These are phyloP conservation scores for Solenopsis invicta DNA, from an alignment of 1,140 invertebrate genomes.

Conservation along the genomic window DNA sequence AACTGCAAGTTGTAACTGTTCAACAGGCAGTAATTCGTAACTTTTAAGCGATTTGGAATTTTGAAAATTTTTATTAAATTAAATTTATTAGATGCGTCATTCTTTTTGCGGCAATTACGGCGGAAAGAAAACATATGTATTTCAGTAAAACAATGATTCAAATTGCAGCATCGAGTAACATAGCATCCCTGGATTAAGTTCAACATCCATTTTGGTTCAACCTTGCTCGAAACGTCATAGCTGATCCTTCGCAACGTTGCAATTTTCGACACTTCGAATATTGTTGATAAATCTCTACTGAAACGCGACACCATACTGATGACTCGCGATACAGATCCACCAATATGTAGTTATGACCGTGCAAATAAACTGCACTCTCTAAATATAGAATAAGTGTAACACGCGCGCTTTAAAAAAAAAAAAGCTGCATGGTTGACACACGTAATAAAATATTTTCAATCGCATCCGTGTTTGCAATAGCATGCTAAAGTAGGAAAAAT, in stretches of 20 bases:
- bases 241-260: neutral
- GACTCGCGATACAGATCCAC: constrained; percentile 55
- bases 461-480: constrained; percentile 4
- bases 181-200: neutral
- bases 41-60: neutral
- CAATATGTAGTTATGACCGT: constrained; percentile 53
- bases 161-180: neutral
- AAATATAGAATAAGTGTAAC: constrained; percentile 48
- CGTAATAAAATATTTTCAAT: constrained; percentile 21
- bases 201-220: constrained; percentile 70
- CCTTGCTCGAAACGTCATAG: constrained; percentile 12
- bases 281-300: constrained; percentile 48
- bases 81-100: neutral
- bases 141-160: neutral
- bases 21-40: neutral
- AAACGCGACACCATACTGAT: constrained; percentile 37
- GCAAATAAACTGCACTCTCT: constrained; percentile 52
- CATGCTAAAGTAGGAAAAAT: constrained; percentile 15
- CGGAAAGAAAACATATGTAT: neutral
- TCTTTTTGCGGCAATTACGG: neutral
- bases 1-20: neutral
- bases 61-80: neutral
- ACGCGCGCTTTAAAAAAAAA: constrained; percentile 15
- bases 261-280: neutral
- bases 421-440: neutral